A percentile compares a stretch with the other conserved stretches of the same genome.
These are phyloP conservation scores for Andrena flavipes DNA, from an alignment of 2,888 invertebrate genomes.

Conservation along the genomic window DNA sequence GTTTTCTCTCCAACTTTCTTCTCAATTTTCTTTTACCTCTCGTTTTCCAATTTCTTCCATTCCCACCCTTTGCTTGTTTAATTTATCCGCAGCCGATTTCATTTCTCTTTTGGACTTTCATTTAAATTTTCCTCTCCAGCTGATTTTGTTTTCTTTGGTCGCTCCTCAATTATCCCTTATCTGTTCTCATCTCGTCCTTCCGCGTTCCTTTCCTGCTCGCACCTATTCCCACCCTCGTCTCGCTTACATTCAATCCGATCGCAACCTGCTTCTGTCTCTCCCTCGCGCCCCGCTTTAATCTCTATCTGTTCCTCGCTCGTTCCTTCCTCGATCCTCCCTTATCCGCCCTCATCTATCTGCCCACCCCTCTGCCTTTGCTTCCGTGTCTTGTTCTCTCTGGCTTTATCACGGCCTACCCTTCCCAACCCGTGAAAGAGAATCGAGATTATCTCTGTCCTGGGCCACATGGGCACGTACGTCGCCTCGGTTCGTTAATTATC, in stretches of 20 bases:
- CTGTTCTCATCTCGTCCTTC: slow-evolving; percentile 37
- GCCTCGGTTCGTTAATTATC: slow-evolving; percentile 80
- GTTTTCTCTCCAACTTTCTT: not conserved
- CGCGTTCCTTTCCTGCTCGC: slow-evolving; percentile 1
- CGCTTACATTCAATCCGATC: slow-evolving; percentile 41
- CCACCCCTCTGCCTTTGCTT: slow-evolving; percentile 23
- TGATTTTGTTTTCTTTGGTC: not conserved
- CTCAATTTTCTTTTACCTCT: not conserved
- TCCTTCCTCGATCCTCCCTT: slow-evolving; percentile 5
- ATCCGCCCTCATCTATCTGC: slow-evolving; percentile 23
- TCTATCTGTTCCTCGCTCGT: slow-evolving; percentile 51
- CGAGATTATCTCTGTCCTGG: slow-evolving; percentile 58
- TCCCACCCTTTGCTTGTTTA: not conserved
- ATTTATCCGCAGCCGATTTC: too few relatives aligned
- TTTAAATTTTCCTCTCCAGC: slow-evolving; percentile 10
- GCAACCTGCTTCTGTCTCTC: slow-evolving; percentile 18
- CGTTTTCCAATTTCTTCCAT: not conserved
- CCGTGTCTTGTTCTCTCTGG: slow-evolving; percentile 16
- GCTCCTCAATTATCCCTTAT: slow-evolving; percentile 46
- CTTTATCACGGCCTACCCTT: slow-evolving; percentile 33
- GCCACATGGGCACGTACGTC: slow-evolving; percentile 72
- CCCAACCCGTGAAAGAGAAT: slow-evolving; percentile 50
- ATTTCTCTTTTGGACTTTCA: slow-evolving; percentile 31
- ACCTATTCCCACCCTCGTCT: slow-evolving; percentile 11
- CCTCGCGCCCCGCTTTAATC: slow-evolving; percentile 32